These are phyloP conservation scores for Elysia crispata DNA, from an alignment of 2,888 invertebrate species.

Conservation along the genomic window DNA sequence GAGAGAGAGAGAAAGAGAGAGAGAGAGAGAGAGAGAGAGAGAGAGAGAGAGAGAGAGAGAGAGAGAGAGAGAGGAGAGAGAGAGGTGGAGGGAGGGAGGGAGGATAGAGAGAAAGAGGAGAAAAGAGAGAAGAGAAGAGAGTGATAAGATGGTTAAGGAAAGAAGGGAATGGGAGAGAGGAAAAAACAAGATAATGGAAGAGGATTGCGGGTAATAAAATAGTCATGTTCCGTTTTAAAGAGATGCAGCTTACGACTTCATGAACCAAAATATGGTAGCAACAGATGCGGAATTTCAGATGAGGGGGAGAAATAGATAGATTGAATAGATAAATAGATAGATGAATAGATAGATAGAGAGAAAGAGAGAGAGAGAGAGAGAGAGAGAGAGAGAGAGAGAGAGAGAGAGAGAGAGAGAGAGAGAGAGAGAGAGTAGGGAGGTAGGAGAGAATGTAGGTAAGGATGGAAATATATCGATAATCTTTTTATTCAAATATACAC, in stretches of 20 bases:
- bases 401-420: background rate
- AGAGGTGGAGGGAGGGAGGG: background rate
- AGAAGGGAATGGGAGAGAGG: too few species aligned
- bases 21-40: background rate
- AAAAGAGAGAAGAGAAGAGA: background rate
- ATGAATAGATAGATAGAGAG: background rate
- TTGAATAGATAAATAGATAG: background rate
- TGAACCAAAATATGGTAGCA: too few species aligned
- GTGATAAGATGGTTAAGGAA: too few species aligned
- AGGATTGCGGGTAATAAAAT: too few species aligned
- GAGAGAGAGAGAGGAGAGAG: background rate
- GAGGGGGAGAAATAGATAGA: background rate
- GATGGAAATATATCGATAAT: background rate
- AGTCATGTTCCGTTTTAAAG: too few species aligned
- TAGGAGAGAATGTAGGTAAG: background rate
- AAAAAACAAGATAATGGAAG: too few species aligned
- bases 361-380: background rate
- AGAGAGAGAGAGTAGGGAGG: background rate
- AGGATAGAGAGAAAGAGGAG: background rate
- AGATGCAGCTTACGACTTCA: too few species aligned
- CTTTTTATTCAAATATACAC: too few species aligned
- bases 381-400: background rate
- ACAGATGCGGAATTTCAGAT: too few species aligned
- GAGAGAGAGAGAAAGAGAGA: background rate
- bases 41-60: background rate